phyloP scores from a whole-genome alignment of 2,797 vertebrate species.

The Pygocentrus nattereri region DNA sequence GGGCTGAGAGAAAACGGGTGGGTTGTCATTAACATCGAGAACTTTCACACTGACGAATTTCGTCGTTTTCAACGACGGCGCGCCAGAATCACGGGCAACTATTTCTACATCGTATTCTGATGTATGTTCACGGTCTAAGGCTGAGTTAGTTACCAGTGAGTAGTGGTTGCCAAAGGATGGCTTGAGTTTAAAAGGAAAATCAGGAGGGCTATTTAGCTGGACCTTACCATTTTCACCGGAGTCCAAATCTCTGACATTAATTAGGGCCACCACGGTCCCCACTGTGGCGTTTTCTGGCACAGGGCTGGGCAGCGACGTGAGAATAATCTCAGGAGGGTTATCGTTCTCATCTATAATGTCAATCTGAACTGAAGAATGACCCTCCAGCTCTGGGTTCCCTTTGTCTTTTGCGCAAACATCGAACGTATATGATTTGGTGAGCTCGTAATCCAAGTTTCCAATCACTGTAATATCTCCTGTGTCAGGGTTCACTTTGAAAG shows the following conservation, averaged over 20 bases:
- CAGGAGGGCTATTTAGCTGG: constrained; percentile 13
- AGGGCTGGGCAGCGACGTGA: constrained; percentile 73
- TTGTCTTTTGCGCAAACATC: constrained; percentile 74
- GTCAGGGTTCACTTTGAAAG: constrained; percentile 59
- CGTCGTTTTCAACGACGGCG: constrained; percentile 23
- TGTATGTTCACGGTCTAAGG: constrained; percentile 43
- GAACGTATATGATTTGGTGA: constrained; percentile 59
- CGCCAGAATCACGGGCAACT: constrained; percentile 39
- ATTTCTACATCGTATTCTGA: constrained; percentile 50
- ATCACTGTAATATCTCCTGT: constrained; percentile 69
- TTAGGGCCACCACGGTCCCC: constrained; percentile 52
- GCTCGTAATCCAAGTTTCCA: constrained; percentile 73
- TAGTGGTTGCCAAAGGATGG: constrained; percentile 50
- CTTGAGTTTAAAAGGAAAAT: constrained; percentile 47
- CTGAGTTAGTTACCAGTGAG: constrained; percentile 44
- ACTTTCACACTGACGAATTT: constrained; percentile 35
- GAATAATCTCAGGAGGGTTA: constrained; percentile 72
- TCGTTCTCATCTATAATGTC: constrained; percentile 77
- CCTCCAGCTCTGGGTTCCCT: constrained; percentile 65
- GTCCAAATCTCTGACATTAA: constrained; percentile 55
- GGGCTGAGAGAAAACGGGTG: constrained; percentile 40
- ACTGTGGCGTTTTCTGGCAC: constrained; percentile 70
- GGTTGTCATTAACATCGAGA: constrained; percentile 53
- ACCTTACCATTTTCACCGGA: constrained; percentile 57
- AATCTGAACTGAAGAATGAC: constrained; percentile 72